Evolutionary conservation across 1,140 invertebrate species (phyloP).

Genomic region (Drosophila ogumai): DNA sequence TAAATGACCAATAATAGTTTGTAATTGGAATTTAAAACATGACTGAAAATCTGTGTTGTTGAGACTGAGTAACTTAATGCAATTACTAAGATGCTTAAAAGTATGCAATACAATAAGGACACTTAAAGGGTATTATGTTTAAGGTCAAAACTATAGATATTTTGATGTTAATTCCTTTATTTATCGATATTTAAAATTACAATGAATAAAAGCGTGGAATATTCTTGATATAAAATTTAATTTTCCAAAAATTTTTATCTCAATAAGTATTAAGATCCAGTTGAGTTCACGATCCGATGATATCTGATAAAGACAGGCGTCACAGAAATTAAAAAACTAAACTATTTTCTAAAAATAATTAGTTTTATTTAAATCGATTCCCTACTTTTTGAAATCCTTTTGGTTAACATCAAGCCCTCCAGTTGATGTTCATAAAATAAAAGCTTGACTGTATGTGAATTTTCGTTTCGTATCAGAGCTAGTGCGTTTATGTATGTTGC

Average conservation of each 20-base stretch:
- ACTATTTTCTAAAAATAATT: neutral
- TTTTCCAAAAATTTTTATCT: no score
- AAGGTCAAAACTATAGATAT: no score
- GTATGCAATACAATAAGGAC: neutral
- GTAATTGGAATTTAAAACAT: neutral
- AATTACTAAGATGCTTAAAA: neutral
- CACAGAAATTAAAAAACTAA: neutral
- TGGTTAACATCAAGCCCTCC: neutral
- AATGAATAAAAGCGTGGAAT: no score
- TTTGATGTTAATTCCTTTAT: no score
- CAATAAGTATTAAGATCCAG: no score
- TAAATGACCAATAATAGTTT: neutral
- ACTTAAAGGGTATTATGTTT: no score
- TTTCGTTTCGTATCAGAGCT: constrained; percentile 19
- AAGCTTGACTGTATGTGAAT: constrained; percentile 22
- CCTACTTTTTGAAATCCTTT: neutral
- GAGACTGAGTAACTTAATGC: neutral
- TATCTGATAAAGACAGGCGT: no score
- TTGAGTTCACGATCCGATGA: neutral
- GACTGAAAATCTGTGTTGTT: no score
- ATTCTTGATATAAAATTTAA: no score
- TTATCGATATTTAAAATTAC: no score
- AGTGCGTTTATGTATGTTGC: constrained; percentile 20
- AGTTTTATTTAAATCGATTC: neutral
- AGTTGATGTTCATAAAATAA: neutral